A percentile compares a stretch with the other conserved stretches of the same genome.
These are phyloP conservation scores for Metopolophium dirhodum DNA, from an alignment of 1,140 invertebrate species.

Conservation along the genomic window DNA sequence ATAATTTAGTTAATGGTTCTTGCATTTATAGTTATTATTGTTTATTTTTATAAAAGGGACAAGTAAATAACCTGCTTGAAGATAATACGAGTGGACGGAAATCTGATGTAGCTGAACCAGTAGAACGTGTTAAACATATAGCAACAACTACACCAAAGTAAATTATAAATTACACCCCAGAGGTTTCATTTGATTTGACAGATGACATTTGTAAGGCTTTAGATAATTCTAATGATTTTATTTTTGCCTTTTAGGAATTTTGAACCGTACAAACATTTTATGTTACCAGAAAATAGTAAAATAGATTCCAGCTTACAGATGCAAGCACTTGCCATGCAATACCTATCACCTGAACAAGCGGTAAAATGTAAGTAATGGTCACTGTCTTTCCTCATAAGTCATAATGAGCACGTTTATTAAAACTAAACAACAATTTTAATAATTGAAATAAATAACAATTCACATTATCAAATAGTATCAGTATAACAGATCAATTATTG, in stretches of 20 bases:
- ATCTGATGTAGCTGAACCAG: constrained; percentile 1
- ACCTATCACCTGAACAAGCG: constrained; percentile 49
- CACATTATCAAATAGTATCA: background rate
- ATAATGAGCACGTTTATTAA: background rate
- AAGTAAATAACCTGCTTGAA: constrained; percentile 58
- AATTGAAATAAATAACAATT: constrained; percentile 39
- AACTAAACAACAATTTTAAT: constrained; percentile 17
- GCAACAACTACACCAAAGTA: constrained; percentile 5
- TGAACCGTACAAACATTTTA: constrained; percentile 32
- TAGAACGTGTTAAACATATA: constrained; percentile 5
- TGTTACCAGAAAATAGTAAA: constrained; percentile 47
- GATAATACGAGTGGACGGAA: constrained; percentile 25
- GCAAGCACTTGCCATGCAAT: constrained; percentile 58
- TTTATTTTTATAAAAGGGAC: constrained; percentile 47
- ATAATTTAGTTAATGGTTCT: background rate
- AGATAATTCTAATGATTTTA: background rate
- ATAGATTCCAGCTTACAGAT: constrained; percentile 57
- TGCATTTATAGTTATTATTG: background rate
- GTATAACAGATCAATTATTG: background rate
- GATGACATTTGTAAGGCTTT: background rate
- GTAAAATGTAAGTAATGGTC: constrained; percentile 6
- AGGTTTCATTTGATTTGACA: constrained; percentile 12
- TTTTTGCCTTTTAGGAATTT: constrained; percentile 17
- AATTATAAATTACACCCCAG: background rate
- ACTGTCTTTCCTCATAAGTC: background rate